Evolutionary conservation across 2,113 vertebrate genomes (phyloP).

Genomic region (Tetraodon nigroviridis): DNA sequence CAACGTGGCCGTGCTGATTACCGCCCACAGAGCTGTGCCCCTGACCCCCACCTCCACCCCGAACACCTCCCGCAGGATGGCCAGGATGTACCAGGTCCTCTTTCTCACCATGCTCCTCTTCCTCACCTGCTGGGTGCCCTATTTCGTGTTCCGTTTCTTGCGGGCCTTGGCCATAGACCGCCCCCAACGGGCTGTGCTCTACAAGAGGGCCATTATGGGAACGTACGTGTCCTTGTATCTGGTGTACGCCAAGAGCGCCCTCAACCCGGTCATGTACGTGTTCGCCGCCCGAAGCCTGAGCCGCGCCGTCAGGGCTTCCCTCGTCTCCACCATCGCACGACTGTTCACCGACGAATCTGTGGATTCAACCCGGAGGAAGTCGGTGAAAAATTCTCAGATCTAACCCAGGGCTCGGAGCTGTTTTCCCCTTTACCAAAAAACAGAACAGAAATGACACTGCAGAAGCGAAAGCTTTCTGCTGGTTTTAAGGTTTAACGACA

Average conservation of each 20-base stretch:
- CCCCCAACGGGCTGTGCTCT: fast-evolving
- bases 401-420: conserved; percentile 16
- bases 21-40: conserved; percentile 22
- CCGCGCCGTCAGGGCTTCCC: conserved; percentile 60
- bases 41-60: conserved; percentile 28
- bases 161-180: not conserved
- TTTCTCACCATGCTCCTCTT: conserved; percentile 76
- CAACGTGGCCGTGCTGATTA: conserved; percentile 67
- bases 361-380: conserved; percentile 69
- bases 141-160: conserved; percentile 73
- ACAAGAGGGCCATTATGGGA: fast-evolving
- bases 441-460: no score
- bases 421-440: not conserved
- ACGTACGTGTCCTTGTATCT: conserved; percentile 67
- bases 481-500: not conserved
- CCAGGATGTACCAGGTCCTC: conserved; percentile 71
- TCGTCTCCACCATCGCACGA: conserved; percentile 69
- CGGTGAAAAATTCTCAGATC: conserved; percentile 66
- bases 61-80: conserved; percentile 47
- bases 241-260: conserved; percentile 73
- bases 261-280: conserved; percentile 77
- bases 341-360: conserved; percentile 71
- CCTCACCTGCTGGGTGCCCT: conserved; percentile 78
- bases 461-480: no score
- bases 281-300: conserved; percentile 73